A percentile compares a stretch with the other conserved stretches of the same genome.
These are phyloP conservation scores for Hemiscyllium ocellatum DNA, from an alignment of 2,113 vertebrate genomes.

Conservation along the genomic window DNA sequence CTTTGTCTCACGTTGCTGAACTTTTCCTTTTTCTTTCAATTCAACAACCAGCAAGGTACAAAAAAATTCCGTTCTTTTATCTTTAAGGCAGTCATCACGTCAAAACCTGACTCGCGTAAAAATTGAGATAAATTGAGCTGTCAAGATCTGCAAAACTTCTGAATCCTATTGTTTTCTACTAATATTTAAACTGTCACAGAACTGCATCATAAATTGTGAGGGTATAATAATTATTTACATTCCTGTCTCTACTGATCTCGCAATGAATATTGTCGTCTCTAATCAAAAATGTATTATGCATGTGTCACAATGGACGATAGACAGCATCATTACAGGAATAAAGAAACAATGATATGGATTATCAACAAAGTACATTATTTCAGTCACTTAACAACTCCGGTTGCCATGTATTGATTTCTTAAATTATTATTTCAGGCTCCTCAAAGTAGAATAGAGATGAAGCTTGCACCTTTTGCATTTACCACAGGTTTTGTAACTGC, in stretches of 20 bases:
- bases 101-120: not conserved
- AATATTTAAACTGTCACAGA: constrained; percentile 22
- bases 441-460: not conserved
- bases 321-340: not conserved
- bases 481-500: not conserved
- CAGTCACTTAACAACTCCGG: not conserved
- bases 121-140: constrained; percentile 27
- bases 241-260: not conserved
- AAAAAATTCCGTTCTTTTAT: not conserved
- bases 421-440: constrained; percentile 13
- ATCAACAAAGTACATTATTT: not conserved
- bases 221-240: constrained; percentile 23
- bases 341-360: not conserved
- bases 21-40: not conserved
- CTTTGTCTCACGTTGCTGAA: no score
- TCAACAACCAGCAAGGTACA: not conserved
- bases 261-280: not conserved
- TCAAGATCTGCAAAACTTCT: constrained; percentile 12
- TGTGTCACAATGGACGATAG: not conserved
- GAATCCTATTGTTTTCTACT: not conserved
- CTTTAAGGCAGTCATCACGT: constrained; percentile 17
- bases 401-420: not conserved
- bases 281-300: not conserved
- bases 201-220: not conserved
- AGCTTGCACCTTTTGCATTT: not conserved